Base-by-base conservation (phyloP, 2,888 invertebrate species). In the Peribatodes rhomboidaria region DNA sequence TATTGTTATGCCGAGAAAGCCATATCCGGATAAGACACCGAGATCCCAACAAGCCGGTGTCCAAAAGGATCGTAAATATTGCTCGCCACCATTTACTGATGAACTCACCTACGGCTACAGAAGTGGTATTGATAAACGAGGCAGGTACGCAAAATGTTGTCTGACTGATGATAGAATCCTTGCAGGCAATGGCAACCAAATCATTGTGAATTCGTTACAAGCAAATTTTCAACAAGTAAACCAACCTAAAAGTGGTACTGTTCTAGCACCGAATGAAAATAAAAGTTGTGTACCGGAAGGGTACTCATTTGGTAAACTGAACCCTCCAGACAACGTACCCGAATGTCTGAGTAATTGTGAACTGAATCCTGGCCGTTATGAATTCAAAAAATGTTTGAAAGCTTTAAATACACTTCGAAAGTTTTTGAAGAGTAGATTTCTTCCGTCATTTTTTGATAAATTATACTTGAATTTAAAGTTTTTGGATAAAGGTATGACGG, bases 231-330 rank as follows among this genome's bases (percentile, higher is more conserved):
- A 81, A 61, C 84, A 90, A 18, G 70, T 73, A 41, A 83, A 77
- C 1, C 84, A 87, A 66, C 80, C 89, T 0, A 82, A 80, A 73
- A 37, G 93, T 13, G 94, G 94, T 11, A 81, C 82, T 64, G 80
- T 82, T 22, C 74, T 94, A 68, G 83, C 93, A 8, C 94, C 94
- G 69, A 92, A 94, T 75, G 78, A 93, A 42, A 94, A 94, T 71
- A 87, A 93, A 42, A 76, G 74, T 10, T 78, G 84, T 57, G 89
- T 94, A 1, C 94, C 94, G 0, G 71, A 87, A 65, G 93, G 90
- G n/a, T 86, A 80, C 46, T 13, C 73, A 18, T 95, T 94, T 73
- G 95, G 95, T 0, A 89, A 79, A 47, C 78, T 89, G 6, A 82
- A 84, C 27, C 83, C 85, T 22, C 83, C 91, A 4, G 93, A 89